A percentile compares a stretch with the other conserved stretches of the same genome.
Evolutionary conservation across 2,113 vertebrate genomes (phyloP).

Genomic region (Antechinus flavipes): DNA sequence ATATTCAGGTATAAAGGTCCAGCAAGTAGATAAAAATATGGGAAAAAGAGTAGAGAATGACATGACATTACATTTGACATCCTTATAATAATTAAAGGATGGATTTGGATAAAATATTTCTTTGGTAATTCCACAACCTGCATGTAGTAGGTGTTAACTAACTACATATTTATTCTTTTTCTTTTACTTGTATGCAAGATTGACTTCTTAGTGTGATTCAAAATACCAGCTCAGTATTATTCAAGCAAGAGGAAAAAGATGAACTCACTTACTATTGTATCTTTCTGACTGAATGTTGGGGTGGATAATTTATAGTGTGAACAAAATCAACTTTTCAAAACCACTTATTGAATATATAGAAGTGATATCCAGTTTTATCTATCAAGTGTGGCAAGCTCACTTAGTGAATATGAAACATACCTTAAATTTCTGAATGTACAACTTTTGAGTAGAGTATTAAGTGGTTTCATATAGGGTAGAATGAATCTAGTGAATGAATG

Average conservation of each 20-base stretch:
- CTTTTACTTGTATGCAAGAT: not conserved
- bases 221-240: not conserved
- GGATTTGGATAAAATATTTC: not conserved
- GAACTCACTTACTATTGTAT: not conserved
- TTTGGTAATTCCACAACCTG: not conserved
- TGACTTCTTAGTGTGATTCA: not conserved
- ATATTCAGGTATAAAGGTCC: not conserved
- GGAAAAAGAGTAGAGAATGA: not conserved
- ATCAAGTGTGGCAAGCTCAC: not conserved
- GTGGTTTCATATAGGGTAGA: not conserved
- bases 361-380: not conserved
- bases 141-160: not conserved
- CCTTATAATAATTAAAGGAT: not conserved
- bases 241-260: not conserved
- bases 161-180: not conserved
- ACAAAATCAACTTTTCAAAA: not conserved
- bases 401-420: not conserved
- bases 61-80: not conserved
- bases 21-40: not conserved
- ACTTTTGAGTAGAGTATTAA: rapidly evolving
- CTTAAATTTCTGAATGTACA: not conserved
- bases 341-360: rapidly evolving
- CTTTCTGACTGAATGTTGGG: rapidly evolving
- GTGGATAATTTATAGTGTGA: rapidly evolving
- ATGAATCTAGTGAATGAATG: not conserved